Evolutionary conservation across 1,140 invertebrate genomes (phyloP), one percentile per base, ranked within the genome.

Genomic region (Anadara kagoshimensis): DNA sequence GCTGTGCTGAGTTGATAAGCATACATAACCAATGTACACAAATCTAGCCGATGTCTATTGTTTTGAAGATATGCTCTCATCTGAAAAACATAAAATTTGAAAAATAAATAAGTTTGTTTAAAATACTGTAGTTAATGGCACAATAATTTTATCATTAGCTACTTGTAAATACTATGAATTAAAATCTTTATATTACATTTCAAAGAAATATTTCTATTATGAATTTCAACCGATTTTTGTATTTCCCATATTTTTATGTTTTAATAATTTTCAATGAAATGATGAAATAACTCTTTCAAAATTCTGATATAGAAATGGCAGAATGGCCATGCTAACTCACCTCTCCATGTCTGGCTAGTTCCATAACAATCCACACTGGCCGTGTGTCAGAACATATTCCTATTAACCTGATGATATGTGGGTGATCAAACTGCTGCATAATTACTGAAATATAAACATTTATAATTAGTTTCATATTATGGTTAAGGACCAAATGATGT

Each of bases 371-470:
- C 96, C 96, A 99, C 58, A 99, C 96, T 0, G 98, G 97, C 24
- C 79, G 56, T 29, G 93, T 93, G 47, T 94, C 93, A 18, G 96
- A 96, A 90, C 97, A 99, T 54, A 99, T 95, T 0, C 98, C 98
- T 78, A 99, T 96, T 69, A 99, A 88, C 77, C 96, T 94, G 77
- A 99, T 97, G 66, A 99, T 99, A 89, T 99, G 97, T 2, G 95
- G 96, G 90, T 99, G 98, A 76, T 98, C 96, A 90, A 99, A 99
- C 87, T 99, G 97, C 87, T 99, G 96, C 98, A 99, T 99, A 80
- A 98, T 98, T 90, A 97, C 97, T 99, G 90, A 44, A 92, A 92
- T 63, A 66, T 54, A 20, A 71, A 67, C 43, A 76, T 47, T 36
- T 11, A 51, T 51, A 51, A 22, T 22, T 18, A 18, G 16, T 18